Evolutionary conservation across 1,140 invertebrate genomes (phyloP), one percentile per base, ranked within the genome.

Genomic region (Melitaea cinxia): DNA sequence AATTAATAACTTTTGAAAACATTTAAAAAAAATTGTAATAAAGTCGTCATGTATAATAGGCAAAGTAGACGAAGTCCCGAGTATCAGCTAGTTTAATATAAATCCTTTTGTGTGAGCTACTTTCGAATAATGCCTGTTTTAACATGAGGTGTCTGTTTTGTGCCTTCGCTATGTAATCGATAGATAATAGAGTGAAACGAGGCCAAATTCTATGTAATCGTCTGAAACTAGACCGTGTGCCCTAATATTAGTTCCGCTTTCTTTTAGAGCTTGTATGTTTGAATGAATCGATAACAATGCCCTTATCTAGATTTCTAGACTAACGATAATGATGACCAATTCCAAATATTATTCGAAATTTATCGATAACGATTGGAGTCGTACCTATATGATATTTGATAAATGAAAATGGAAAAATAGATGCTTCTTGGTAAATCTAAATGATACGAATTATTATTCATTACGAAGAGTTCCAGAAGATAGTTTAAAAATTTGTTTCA

Each of bases 171-270:
- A 72, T 66, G 50, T 55, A 62, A 65, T 71, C 68, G 62, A 63
- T 68, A 69, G 21, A 42, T 66, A 68, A 68, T 59, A 42, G 47
- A 17, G 35, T 45, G 45, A 67, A 73, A 65, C 58, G 56, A 66
- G 59, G 67, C 26, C 63, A 63, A 61, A 56, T 52, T 49, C 50
- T 24, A 17, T 37, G 49, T 58, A 70, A 61, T 70, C 50, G 52
- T 17, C 53, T 65, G 67, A 50, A 73, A 66, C 54, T 73, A 56
- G 56, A 53, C 52, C 63, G 52, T 55, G 57, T 59, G 37, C 54
- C 63, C 65, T 64, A 64, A 68, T 70, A 63, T 72, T 68, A 53
- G 67, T 64, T 57, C 62, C 61, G 61, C 56, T 65, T 71, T 77
- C 63, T 47, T 70, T 72, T 73, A 15, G 17, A 59, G 47, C 10